A percentile compares a stretch with the other conserved stretches of the same genome.
phyloP scores from a whole-genome alignment of 53 echinoderm and acorn worm genomes.

The Luidia sarsii region DNA sequence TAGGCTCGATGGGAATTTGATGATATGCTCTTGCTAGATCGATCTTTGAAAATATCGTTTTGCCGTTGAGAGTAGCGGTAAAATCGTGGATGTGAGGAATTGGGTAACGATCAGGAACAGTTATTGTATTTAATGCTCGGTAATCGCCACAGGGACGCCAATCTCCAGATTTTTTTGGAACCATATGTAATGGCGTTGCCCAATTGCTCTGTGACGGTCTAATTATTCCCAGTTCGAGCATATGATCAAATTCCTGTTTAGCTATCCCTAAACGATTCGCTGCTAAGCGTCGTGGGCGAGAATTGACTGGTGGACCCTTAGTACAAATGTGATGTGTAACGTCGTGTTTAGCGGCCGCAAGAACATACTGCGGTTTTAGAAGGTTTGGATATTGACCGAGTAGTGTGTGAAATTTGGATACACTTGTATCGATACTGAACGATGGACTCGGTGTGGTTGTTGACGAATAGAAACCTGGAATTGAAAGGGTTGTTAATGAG shows the following conservation, averaged over 20 bases:
- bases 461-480: constrained; percentile 10
- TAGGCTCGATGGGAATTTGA: constrained; percentile 61
- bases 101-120: constrained; percentile 54
- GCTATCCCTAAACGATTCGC: constrained; percentile 25
- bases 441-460: neutral
- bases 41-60: constrained; percentile 44
- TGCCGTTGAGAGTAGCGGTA: constrained; percentile 3
- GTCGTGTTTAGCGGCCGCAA: constrained; percentile 14
- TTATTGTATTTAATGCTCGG: constrained; percentile 40
- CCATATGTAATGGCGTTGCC: constrained; percentile 56
- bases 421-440: neutral
- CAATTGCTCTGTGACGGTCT: constrained; percentile 41
- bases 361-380: neutral
- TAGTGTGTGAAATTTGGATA: neutral
- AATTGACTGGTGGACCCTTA: constrained; percentile 16
- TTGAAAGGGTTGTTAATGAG: neutral
- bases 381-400: constrained; percentile 12
- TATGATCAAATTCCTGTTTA: constrained; percentile 48
- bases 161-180: constrained; percentile 50
- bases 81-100: constrained; percentile 67
- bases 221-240: constrained; percentile 43
- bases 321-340: constrained; percentile 52
- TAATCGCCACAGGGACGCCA: constrained; percentile 70
- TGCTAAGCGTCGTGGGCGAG: constrained; percentile 20
- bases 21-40: constrained; percentile 61